Percentiles rank a stretch among this genome's conserved stretches.
Evolutionary conservation across 2,797 vertebrate species (phyloP).

Genomic region (Fistularia commersonii): DNA sequence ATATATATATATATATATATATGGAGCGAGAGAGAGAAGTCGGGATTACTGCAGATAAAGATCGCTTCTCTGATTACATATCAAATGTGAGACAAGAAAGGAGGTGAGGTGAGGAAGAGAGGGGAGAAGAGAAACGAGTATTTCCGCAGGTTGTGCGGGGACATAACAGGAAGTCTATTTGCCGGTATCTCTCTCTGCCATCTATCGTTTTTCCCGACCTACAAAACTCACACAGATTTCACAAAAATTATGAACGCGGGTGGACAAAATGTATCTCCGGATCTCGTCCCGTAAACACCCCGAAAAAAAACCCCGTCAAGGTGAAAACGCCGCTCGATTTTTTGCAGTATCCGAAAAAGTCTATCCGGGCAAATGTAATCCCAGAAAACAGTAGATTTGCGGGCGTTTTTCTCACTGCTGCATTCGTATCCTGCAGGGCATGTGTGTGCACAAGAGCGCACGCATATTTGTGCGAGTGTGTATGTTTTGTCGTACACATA

Average conservation of each 20-base stretch:
- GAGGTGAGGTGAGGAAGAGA: too few species aligned
- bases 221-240: neutral
- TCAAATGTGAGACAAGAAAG: too few species aligned
- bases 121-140: too few species aligned
- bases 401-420: constrained; percentile 10
- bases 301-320: neutral
- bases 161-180: neutral
- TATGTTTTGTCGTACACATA: constrained; percentile 24
- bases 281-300: neutral
- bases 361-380: constrained; percentile 15
- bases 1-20: too few species aligned
- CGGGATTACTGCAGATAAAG: too few species aligned
- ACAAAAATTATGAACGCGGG: neutral
- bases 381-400: constrained; percentile 24
- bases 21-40: too few species aligned
- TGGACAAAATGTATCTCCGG: neutral
- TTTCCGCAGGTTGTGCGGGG: too few species aligned
- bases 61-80: too few species aligned
- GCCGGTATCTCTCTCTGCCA: neutral
- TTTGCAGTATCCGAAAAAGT: constrained; percentile 1
- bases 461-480: constrained; percentile 10
- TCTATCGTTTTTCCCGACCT: neutral
- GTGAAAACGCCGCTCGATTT: constrained; percentile 3
- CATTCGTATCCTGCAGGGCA: constrained; percentile 12
- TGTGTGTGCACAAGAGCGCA: constrained; percentile 9